Evolutionary conservation across 1,140 invertebrate genomes (phyloP).

Genomic region (Listronotus oregonensis): DNA sequence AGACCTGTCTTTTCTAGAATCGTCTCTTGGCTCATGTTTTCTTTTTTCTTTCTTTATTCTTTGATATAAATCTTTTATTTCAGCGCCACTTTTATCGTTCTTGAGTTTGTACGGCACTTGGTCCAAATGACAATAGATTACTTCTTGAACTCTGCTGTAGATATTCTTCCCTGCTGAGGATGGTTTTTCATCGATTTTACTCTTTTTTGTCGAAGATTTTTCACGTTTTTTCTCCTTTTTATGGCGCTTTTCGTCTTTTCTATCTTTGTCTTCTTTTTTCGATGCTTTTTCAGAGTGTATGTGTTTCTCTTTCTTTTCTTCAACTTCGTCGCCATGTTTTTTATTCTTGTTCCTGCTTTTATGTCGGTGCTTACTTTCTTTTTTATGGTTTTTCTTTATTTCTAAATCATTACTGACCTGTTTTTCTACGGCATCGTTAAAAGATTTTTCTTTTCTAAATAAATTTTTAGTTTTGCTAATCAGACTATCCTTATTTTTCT

Average conservation of each 20-base stretch:
- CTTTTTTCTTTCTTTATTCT: constrained; percentile 6
- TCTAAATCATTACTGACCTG: no score
- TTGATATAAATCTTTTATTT: constrained; percentile 23
- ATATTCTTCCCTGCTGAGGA: not conserved
- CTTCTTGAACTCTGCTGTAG: constrained; percentile 20
- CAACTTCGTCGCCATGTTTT: not conserved
- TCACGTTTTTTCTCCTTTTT: not conserved
- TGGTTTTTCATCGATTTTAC: constrained; percentile 1
- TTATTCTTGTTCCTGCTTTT: not conserved
- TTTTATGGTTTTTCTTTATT: no score
- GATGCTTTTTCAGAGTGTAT: not conserved
- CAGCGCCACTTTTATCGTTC: constrained; percentile 14
- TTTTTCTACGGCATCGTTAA: constrained; percentile 23
- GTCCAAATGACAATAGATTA: constrained; percentile 29
- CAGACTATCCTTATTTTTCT: constrained; percentile 6
- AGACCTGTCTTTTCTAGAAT: not conserved
- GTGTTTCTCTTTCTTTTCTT: constrained; percentile 9
- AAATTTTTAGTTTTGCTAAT: constrained; percentile 22
- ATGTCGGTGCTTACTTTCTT: not conserved
- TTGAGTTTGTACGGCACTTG: constrained; percentile 16
- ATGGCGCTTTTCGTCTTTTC: not conserved
- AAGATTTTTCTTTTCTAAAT: constrained; percentile 30
- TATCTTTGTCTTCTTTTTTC: constrained; percentile 1
- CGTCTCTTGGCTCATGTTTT: not conserved
- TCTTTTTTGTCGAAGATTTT: not conserved